A percentile compares a stretch with the other conserved stretches of the same genome.
phyloP scores from a whole-genome alignment of 2,113 vertebrate genomes.

The Apteryx owenii region DNA sequence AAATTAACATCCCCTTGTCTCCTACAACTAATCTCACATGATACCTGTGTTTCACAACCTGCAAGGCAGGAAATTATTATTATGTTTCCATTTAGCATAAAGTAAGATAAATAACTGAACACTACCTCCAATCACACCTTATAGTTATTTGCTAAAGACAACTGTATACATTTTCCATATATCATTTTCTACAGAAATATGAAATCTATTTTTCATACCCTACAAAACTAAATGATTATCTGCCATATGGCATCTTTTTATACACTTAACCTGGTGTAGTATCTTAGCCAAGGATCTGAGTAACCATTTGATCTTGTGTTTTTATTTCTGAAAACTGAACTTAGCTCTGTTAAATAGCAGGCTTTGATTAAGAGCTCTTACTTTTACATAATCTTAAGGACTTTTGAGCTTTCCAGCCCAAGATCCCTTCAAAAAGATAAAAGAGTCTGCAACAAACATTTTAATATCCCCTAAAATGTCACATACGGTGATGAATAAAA shows the following conservation, averaged over 20 bases:
- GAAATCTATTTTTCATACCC: not conserved
- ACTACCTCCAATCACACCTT: not conserved
- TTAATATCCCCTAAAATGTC: slow-evolving; percentile 6
- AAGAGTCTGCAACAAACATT: not conserved
- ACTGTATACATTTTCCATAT: not conserved
- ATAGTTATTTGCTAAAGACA: not conserved
- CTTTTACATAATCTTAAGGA: not conserved
- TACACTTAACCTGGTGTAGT: not conserved
- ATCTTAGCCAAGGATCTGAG: not conserved
- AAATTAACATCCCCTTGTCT: not conserved
- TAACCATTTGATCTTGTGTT: not conserved
- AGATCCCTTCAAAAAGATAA: slow-evolving; percentile 1
- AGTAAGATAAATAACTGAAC: not conserved
- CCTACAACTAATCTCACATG: not conserved
- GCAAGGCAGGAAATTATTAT: not conserved
- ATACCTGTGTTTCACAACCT: not conserved
- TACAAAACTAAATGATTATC: not conserved
- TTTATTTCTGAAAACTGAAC: not conserved
- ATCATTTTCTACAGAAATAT: not conserved
- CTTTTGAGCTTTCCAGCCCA: not conserved
- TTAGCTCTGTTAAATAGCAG: not conserved
- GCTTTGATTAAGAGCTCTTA: not conserved
- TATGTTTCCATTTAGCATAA: not conserved
- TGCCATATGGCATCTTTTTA: not conserved
- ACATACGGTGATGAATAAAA: not conserved